phyloP scores from a whole-genome alignment of 2,797 vertebrate genomes.

The Salmo trutta region DNA sequence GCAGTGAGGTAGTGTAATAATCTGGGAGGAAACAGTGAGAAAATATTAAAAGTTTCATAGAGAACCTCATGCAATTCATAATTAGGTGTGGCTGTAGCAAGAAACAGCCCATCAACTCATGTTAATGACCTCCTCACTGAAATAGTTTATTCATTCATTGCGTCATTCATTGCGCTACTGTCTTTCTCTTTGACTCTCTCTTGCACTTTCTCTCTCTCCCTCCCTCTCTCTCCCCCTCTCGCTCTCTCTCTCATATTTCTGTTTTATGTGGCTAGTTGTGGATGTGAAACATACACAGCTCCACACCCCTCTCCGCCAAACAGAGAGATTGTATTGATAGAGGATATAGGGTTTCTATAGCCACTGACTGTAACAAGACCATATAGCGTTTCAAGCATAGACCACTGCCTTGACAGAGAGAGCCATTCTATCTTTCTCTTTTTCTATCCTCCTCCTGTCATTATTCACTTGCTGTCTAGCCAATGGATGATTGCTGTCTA shows the following conservation, averaged over 20 bases:
- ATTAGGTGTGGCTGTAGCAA: constrained; percentile 42
- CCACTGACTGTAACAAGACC: constrained; percentile 51
- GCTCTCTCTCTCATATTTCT: constrained; percentile 27
- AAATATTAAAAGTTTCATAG: constrained; percentile 47
- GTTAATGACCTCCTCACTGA: constrained; percentile 48
- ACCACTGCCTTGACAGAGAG: constrained; percentile 1
- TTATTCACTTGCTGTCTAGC: constrained; percentile 22
- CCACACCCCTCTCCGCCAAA: constrained; percentile 25
- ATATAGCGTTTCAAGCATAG: constrained; percentile 43
- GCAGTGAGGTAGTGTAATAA: constrained; percentile 29
- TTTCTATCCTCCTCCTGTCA: constrained; percentile 3
- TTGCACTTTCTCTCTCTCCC: too few species aligned
- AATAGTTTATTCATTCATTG: constrained; percentile 61
- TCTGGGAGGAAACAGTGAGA: too few species aligned
- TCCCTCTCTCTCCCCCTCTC: background rate
- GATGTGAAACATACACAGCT: background rate
- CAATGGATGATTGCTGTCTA: constrained; percentile 10
- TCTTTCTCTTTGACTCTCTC: constrained; percentile 3
- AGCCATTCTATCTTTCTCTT: background rate
- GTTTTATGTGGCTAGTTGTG: background rate
- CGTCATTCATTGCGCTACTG: constrained; percentile 56
- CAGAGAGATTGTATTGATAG: constrained; percentile 5
- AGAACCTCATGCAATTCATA: constrained; percentile 28
- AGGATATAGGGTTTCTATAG: constrained; percentile 36
- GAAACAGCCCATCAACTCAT: constrained; percentile 16